Base-by-base conservation (phyloP, 2,113 vertebrate genomes). In the Pelvicachromis taeniatus region DNA sequence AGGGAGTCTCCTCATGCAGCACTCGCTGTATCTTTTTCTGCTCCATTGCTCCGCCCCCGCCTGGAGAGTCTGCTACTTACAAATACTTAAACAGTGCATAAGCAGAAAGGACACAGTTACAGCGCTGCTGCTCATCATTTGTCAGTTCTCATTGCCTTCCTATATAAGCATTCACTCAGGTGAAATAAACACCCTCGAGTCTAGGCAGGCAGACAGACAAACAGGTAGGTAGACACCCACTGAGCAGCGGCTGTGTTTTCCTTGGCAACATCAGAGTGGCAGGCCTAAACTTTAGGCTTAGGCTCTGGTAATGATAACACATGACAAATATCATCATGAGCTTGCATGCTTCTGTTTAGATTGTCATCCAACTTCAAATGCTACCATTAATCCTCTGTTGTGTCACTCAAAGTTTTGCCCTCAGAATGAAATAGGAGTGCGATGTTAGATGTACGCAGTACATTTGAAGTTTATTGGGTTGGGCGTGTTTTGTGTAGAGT, bases 241-340 rank as follows among this genome's bases (percentile, higher is more conserved):
- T 2, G 58, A 88, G 81, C 50, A 19, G 63, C 26, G 21, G 70
- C 54, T 75, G 73, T 90, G 84, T 92, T 94, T 93, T 88, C 61
- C 17, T 94, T 95, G 92, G 94, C 88, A 86, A 85, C 86, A 85
- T 83, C 61, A 50, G 73, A 73, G 75, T 26, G n/a, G 35, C 10
- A 2, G 33, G 75, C 1, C 17, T 0, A 65, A 63, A 65, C 33
- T 65, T 63, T 38, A 38, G 10, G 17, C 59, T 38, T 0, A 38
- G 33, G 33, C 19, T 65, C 33, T 63, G 59, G 61, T 84, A 87
- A 90, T 84, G 65, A 85, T 48, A 16, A 5, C 3, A 9, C 70
- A 89, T 2, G 8, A 19, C 65, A 33, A 55, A 68, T 38, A 31
- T 63, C n/a, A 78, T 21, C 55, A 38, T 8, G 12, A 63, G 78